Evolutionary conservation across 1,140 invertebrate species (phyloP).

Genomic region (Solenopsis fugax): DNA sequence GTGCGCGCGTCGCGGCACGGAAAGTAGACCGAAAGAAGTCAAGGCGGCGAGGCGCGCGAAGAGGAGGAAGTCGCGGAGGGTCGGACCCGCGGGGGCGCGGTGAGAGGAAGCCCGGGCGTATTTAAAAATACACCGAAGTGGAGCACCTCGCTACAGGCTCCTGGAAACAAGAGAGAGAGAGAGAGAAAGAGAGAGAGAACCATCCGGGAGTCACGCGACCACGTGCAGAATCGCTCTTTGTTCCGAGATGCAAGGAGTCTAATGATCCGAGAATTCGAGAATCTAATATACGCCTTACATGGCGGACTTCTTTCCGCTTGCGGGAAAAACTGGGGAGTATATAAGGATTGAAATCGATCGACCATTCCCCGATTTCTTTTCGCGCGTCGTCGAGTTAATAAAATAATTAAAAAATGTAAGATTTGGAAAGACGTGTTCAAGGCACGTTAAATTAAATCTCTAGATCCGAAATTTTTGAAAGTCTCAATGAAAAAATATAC

Average conservation of each 20-base stretch:
- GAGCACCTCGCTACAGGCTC: constrained; percentile 74
- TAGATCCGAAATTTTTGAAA: not conserved
- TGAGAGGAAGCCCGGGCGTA: constrained; percentile 62
- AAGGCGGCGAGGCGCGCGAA: constrained; percentile 13
- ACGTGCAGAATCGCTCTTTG: constrained; percentile 25
- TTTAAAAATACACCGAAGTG: constrained; percentile 81
- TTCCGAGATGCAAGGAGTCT: not conserved
- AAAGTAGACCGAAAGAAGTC: constrained; percentile 78
- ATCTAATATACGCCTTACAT: not conserved
- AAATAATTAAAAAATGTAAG: not conserved
- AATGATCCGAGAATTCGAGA: not conserved
- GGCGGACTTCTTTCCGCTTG: not conserved
- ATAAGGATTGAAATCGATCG: not conserved
- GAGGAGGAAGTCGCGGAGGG: constrained; percentile 61
- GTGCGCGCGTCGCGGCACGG: constrained; percentile 59
- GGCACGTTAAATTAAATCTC: not conserved
- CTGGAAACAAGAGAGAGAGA: constrained; percentile 63
- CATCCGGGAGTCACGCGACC: not conserved
- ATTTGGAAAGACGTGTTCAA: not conserved
- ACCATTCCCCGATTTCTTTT: not conserved
- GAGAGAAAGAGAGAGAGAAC: constrained; percentile 10
- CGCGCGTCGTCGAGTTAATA: not conserved
- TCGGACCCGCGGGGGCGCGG: constrained; percentile 60
- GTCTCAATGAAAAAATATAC: not conserved
- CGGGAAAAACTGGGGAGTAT: not conserved